These are phyloP conservation scores for Chromobotia macracanthus DNA, from an alignment of 2,797 vertebrate genomes.

Conservation along the genomic window DNA sequence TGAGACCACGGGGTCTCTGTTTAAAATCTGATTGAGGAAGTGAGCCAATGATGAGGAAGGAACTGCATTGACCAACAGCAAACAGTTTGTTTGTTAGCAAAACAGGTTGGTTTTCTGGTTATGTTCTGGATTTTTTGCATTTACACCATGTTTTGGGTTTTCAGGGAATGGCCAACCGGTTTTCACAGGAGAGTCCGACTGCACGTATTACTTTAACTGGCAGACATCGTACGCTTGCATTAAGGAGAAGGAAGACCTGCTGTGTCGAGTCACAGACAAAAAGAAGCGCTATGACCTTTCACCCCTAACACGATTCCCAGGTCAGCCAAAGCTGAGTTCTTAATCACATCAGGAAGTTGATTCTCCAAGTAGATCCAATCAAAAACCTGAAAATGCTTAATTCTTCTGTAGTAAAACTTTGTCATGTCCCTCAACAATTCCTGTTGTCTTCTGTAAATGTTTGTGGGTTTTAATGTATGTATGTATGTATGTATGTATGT, in stretches of 20 bases:
- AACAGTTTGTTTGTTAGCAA: no score
- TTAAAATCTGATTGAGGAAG: neutral
- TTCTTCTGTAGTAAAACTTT: neutral
- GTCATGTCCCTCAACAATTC: neutral
- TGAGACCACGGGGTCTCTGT: neutral
- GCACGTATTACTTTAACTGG: slow-evolving; percentile 95
- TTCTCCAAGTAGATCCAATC: no score
- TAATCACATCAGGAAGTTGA: no score
- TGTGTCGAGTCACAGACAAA: slow-evolving; percentile 81
- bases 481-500: neutral
- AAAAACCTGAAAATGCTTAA: neutral
- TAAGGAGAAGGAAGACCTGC: slow-evolving; percentile 86
- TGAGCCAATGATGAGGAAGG: neutral
- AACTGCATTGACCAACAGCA: slow-evolving; percentile 1
- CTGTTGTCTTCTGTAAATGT: neutral
- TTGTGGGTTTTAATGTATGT: no score
- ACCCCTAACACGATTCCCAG: slow-evolving; percentile 81
- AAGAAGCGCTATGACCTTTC: slow-evolving; percentile 88
- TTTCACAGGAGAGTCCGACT: slow-evolving; percentile 88
- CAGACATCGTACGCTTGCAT: slow-evolving; percentile 87
- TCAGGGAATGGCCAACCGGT: slow-evolving; percentile 82
- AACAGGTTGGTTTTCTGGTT: neutral
- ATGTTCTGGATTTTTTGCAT: neutral
- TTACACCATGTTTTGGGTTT: slow-evolving; percentile 7
- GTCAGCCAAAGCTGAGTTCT: slow-evolving; percentile 51